Base-by-base conservation (phyloP, 2,797 vertebrate genomes). In the Cyclura pinguis region DNA sequence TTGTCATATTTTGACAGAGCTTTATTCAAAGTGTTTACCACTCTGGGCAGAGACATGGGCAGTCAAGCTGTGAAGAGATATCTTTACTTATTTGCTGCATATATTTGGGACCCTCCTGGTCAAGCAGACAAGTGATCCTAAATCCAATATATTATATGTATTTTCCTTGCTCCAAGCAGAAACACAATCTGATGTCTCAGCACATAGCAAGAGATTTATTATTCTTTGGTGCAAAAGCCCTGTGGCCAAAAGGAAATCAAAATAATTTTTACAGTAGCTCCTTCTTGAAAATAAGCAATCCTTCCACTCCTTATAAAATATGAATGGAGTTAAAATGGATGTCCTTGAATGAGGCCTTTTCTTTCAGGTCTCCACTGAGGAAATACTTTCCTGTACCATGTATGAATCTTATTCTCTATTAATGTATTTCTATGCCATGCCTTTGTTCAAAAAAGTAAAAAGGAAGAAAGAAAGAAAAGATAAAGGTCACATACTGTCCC, bases 241-340 rank as follows among this genome's bases (percentile, higher is more conserved):
- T 10, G 87, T 90, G 91, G 92, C 91, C 95, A 95, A 95, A 94
- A 88, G 85, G 84, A 96, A 95, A 95, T 80, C 55, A 91, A 96
- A 95, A 94, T 93, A 90, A 91, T 95, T 96, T 95, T 96, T 94
- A 93, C 89, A 94, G 93, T 94, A 94, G 9, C 73, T 94, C 84
- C 94, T 94, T 72, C 94, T 94, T 94, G 90, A 95, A 96, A 96
- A 95, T 89, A 92, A 94, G 86, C 87, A 95, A 93, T 94, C 93
- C 85, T 92, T 90, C 93, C 94, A 24, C 89, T 90, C 91, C 88
- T 95, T 90, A 95, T 96, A 94, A 96, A 96, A 96, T 95, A 96
- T 96, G 93, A 95, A 93, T 94, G 91, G 92, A 69, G 95, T 96
- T 93, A 92, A 95, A 96, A 93, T 93, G 85, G 88, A 89, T 92